Evolutionary conservation across 2,888 invertebrate species (phyloP).

Genomic region (Byasa hedistus): DNA sequence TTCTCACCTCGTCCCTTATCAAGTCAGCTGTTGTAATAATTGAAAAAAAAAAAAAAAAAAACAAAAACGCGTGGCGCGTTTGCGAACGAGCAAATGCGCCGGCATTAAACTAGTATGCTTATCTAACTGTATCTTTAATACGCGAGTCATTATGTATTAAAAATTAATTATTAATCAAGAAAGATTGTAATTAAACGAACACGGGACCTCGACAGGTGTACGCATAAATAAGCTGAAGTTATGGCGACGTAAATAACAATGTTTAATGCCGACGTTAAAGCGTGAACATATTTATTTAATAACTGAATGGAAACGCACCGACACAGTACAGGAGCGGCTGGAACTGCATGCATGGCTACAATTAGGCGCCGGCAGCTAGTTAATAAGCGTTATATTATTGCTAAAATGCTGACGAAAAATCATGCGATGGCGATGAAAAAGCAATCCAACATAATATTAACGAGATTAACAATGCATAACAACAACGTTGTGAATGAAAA

Average conservation of each 20-base stretch:
- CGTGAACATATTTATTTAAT: constrained; percentile 41
- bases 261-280: constrained; percentile 35
- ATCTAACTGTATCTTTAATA: constrained; percentile 36
- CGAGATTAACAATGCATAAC: constrained; percentile 45
- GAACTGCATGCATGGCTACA: constrained; percentile 39
- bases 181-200: constrained; percentile 36
- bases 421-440: constrained; percentile 51
- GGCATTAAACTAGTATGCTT: constrained; percentile 14
- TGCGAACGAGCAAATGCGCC: constrained; percentile 3
- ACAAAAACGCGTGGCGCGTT: neutral
- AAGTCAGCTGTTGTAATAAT: constrained; percentile 26
- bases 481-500: constrained; percentile 62
- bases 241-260: constrained; percentile 42
- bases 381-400: constrained; percentile 40
- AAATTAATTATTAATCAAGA: constrained; percentile 47
- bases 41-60: neutral
- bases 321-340: constrained; percentile 24
- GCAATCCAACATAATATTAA: constrained; percentile 43
- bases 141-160: constrained; percentile 37
- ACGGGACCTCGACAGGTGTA: constrained; percentile 47
- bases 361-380: constrained; percentile 23
- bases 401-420: constrained; percentile 40
- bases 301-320: constrained; percentile 25
- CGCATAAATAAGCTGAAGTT: constrained; percentile 47
- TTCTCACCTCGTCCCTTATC: constrained; percentile 19